These are phyloP conservation scores for Diuraphis noxia DNA, from an alignment of 1,140 invertebrate genomes.

Conservation along the genomic window DNA sequence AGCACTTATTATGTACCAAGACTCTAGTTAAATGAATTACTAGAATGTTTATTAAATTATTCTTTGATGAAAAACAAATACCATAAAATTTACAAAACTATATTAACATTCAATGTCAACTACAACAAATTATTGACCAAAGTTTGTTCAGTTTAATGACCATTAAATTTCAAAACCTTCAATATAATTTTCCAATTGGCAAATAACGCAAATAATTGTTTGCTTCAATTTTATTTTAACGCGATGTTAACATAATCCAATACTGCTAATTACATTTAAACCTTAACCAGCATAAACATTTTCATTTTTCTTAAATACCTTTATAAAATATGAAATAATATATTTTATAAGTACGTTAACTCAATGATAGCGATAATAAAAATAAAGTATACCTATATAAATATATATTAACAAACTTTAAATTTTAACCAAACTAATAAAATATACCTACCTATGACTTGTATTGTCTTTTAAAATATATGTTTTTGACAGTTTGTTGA, in stretches of 20 bases:
- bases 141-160: not conserved
- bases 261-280: not conserved
- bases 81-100: not conserved
- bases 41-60: not conserved
- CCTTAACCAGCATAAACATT: not conserved
- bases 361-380: too few species aligned
- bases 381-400: too few species aligned
- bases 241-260: not conserved
- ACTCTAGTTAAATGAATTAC: not conserved
- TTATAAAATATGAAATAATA: not conserved
- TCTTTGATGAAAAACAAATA: not conserved
- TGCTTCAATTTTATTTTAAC: not conserved
- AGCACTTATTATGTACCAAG: not conserved
- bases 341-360: not conserved
- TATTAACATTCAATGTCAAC: not conserved
- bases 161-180: conserved; percentile 8
- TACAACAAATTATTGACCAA: not conserved
- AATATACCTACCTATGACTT: too few species aligned
- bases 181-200: conserved; percentile 4
- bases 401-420: too few species aligned
- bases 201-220: not conserved
- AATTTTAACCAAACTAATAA: too few species aligned
- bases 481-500: too few species aligned
- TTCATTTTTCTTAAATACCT: not conserved
- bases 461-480: too few species aligned